A percentile compares a stretch with the other conserved stretches of the same genome.
These are phyloP conservation scores for Characodon lateralis DNA, from an alignment of 2,797 vertebrate genomes.

Conservation along the genomic window DNA sequence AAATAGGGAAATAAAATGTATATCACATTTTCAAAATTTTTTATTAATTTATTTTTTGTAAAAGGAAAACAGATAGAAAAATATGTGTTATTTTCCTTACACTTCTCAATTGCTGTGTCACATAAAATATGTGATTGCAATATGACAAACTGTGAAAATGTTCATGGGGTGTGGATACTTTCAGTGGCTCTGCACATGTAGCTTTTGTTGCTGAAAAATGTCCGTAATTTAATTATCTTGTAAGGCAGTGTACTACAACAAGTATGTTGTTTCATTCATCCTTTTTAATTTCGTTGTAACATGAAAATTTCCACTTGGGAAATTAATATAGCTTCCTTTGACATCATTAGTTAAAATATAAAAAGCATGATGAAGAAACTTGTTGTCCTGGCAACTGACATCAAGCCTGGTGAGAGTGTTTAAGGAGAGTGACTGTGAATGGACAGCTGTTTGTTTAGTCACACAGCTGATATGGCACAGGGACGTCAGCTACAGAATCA, in stretches of 20 bases:
- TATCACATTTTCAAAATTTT: neutral
- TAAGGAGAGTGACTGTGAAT: neutral
- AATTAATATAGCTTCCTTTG: neutral
- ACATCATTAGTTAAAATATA: neutral
- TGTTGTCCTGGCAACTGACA: neutral
- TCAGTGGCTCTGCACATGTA: neutral
- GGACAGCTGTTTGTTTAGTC: slow-evolving; percentile 20
- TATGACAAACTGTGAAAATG: neutral
- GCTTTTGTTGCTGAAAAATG: neutral
- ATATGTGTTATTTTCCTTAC: neutral
- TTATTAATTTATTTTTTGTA: neutral
- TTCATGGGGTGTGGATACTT: neutral
- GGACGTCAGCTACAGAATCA: slow-evolving; percentile 11
- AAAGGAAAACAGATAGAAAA: neutral
- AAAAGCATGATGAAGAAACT: neutral
- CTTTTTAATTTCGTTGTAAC: neutral
- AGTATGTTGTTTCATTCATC: neutral
- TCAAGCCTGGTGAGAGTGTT: neutral
- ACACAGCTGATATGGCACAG: slow-evolving; percentile 1
- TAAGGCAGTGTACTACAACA: neutral
- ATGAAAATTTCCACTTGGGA: neutral
- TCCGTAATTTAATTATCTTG: neutral
- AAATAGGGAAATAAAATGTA: neutral
- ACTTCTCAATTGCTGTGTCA: neutral
- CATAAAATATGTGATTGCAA: neutral